Conservation (phyloP, 2,113 vertebrate genomes). For the Mugil cephalus region DNA sequence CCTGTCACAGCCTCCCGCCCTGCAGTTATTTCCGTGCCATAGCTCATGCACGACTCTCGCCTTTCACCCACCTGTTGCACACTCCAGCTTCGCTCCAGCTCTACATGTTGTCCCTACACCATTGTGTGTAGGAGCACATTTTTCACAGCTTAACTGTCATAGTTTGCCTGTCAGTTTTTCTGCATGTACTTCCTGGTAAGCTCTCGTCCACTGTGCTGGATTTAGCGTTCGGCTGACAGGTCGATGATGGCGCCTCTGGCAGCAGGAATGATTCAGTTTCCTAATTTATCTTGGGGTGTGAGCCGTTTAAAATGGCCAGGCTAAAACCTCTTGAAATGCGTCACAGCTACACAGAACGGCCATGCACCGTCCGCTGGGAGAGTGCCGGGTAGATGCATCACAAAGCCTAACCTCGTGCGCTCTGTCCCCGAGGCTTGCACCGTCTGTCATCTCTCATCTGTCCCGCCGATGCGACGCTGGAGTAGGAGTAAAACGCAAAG, state of each 20-base stretch:
- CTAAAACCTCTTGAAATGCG: not conserved
- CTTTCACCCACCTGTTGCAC: not conserved
- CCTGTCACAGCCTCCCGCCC: not conserved
- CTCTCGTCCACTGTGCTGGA: slow-evolving; percentile 12
- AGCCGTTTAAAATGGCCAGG: not conserved
- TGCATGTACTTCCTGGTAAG: slow-evolving; percentile 1
- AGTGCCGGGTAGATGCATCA: slow-evolving; percentile 1
- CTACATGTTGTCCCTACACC: too few species aligned
- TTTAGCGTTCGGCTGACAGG: slow-evolving; percentile 38
- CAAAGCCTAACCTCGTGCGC: slow-evolving; percentile 7
- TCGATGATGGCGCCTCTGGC: slow-evolving; percentile 15
- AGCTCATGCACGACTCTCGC: not conserved
- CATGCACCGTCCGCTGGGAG: not conserved
- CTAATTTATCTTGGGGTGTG: slow-evolving; percentile 13
- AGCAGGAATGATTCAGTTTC: slow-evolving; percentile 14
- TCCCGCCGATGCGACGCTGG: not conserved
- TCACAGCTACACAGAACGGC: not conserved
- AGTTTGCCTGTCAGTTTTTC: not conserved
- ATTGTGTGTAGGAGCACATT: not conserved
- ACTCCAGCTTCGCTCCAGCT: not conserved
- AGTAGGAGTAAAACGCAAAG: slow-evolving; percentile 13
- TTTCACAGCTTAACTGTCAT: not conserved
- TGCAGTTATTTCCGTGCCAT: not conserved
- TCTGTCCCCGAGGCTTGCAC: not conserved
- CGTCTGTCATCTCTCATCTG: slow-evolving; percentile 21